A percentile compares a stretch with the other conserved stretches of the same genome.
Conservation (phyloP, 2,113 vertebrate genomes). For the Nyctereutes procyonoides region DNA sequence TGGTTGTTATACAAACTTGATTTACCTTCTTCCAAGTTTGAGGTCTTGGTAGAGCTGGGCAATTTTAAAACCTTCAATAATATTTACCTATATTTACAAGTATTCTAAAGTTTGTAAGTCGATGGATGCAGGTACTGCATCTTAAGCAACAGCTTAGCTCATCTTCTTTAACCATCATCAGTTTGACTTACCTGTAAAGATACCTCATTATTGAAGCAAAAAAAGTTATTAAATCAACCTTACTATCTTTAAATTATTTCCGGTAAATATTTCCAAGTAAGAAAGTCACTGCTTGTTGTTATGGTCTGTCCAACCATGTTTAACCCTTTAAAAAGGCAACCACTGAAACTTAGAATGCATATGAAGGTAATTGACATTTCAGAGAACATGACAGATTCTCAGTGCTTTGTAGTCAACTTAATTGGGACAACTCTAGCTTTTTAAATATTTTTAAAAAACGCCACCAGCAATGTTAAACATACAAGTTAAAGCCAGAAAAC, state of each 20-base stretch:
- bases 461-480: background rate
- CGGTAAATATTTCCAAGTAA: background rate
- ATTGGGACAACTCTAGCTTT: background rate
- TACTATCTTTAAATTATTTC: background rate
- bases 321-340: background rate
- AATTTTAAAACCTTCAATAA: background rate
- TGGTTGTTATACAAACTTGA: background rate
- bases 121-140: background rate
- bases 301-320: background rate
- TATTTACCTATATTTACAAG: background rate
- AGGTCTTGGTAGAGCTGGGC: background rate
- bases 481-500: conserved; percentile 53
- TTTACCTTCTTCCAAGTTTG: background rate
- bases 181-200: conserved; percentile 66
- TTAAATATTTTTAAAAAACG: conserved; percentile 42
- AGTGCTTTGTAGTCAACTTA: background rate
- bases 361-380: background rate
- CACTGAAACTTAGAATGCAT: background rate
- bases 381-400: background rate
- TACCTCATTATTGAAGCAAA: background rate
- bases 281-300: background rate
- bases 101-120: background rate
- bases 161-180: background rate
- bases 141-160: background rate
- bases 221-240: background rate